Evolutionary conservation across 2,797 vertebrate genomes (phyloP).

Genomic region (Gallinago stenura): DNA sequence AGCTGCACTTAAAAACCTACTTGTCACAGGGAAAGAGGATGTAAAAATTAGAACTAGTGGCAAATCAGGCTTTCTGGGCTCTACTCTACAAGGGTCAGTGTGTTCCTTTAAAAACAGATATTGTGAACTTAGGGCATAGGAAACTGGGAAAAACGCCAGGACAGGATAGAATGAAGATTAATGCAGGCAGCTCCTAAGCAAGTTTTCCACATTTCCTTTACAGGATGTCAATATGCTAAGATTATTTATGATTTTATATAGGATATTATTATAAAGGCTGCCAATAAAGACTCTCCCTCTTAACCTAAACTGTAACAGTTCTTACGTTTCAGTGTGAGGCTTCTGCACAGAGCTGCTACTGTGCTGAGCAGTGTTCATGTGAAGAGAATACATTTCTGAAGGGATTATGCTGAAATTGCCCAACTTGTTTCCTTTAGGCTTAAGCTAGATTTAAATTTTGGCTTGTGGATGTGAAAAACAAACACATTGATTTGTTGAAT

Average conservation of each 20-base stretch:
- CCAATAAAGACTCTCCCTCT: background rate
- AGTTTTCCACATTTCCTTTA: constrained; percentile 51
- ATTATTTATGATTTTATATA: constrained; percentile 48
- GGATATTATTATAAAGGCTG: constrained; percentile 33
- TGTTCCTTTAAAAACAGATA: constrained; percentile 62
- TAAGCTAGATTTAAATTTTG: constrained; percentile 62
- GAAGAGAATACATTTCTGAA: constrained; percentile 66
- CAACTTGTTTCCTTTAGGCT: constrained; percentile 61
- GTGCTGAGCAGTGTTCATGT: background rate
- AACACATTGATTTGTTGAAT: background rate
- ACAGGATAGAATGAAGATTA: constrained; percentile 65
- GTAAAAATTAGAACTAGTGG: background rate
- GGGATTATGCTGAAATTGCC: constrained; percentile 55
- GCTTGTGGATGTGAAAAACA: constrained; percentile 54
- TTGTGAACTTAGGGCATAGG: constrained; percentile 51
- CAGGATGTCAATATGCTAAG: constrained; percentile 50
- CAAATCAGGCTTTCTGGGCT: background rate
- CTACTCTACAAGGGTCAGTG: background rate
- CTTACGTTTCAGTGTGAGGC: background rate
- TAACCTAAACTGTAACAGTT: background rate
- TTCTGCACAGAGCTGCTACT: constrained; percentile 47
- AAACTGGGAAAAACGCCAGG: constrained; percentile 67
- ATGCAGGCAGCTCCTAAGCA: constrained; percentile 27
- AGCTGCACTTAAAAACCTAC: background rate
- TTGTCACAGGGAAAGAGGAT: background rate